Base-by-base conservation (phyloP, 2,797 vertebrate genomes). In the Coccyzus lansbergi region DNA sequence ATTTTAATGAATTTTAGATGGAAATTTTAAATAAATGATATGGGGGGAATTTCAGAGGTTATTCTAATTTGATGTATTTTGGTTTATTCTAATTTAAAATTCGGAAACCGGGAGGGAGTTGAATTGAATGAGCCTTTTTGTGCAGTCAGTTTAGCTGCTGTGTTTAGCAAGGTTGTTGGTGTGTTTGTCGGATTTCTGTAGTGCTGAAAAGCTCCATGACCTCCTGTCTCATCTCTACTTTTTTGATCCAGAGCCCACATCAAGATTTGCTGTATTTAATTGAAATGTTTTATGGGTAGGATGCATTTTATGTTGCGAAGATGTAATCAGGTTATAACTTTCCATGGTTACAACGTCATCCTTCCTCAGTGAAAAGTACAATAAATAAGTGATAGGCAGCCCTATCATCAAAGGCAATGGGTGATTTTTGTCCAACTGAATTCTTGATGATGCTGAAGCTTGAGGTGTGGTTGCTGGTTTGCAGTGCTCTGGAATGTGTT, bases 1-100 rank as follows among this genome's bases (percentile, higher is more conserved):
- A 90, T 86, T 95, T 88, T 93, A 93, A 97, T 95, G 86, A 92
- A 91, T 82, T 96, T 94, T 94, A 93, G 89, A 93, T 89, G 67
- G 65, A 88, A 90, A 90, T 84, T 77, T 87, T 93, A 92, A 95
- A 95, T 95, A 96, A 95, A 95, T 95, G 74, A 92, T 93, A 93
- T 83, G 56, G 46, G 60, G 55, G 52, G 65, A 77, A 74, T 95
- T 93, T 95, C 76, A 88, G 70, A 93, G 60, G 79, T 95, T 93
- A 91, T 82, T 95, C 63, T 88, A 83, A 92, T 95, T 94, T 94
- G 79, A 77, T 8, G 3, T 88, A 62, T 96, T 96, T 97, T 94
- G 74, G 51, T 77, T 94, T 78, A 62, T 86, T 93, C 80, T 89
- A 60, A 91, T 93, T 90, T 92, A 85, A 85, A 94, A 92, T 83